Evolutionary conservation across 2,113 vertebrate species (phyloP), one percentile per base, ranked within the genome.

Genomic region (Thymallus thymallus): DNA sequence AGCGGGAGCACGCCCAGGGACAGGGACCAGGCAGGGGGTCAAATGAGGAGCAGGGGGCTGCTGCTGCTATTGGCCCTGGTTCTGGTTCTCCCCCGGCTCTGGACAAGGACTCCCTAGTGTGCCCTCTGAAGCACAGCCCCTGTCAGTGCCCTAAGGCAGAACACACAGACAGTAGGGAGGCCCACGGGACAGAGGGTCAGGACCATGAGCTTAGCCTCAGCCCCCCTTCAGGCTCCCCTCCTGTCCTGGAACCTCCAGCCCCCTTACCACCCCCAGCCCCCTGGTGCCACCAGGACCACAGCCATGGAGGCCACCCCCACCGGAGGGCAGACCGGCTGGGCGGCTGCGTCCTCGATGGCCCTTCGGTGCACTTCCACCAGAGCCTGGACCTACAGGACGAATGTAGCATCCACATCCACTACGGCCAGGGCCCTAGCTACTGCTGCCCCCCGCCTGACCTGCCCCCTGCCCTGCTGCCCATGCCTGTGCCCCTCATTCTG

Each of bases 401-500:
- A 82, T 94, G 91, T 0, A 87, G 90, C 78, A 80, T 90, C 72
- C 88, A 90, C 67, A 72, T 93, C 71, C 92, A 93, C 82, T 94
- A 91, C 0, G 73, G 92, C 65, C 93, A 93, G 64, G 78, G 90
- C 0, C 3, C 92, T 0, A 77, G 90, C 66, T 93, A 89, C 82
- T 91, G 87, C 91, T 95, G 93, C 93, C 86, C 92, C 0, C 88
- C 93, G 0, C 84, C 91, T 0, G 94, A 97, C 77, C 88, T 87
- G 69, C 92, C 94, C 74, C 91, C 94, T 0, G 77, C 89, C 7
- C 30, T 96, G 77, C 88, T 97, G 68, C 93, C 93, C 0, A 89
- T 94, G 76, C 93, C 93, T 0, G 90, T 94, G 76, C 93, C 94
- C 70, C 88, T 94, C 20, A 93, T 94, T 71, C 80, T 94, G 86